A percentile compares a stretch with the other conserved stretches of the same genome.
Evolutionary conservation across 2,113 vertebrate species (phyloP).

Genomic region (Pyxicephalus adspersus): DNA sequence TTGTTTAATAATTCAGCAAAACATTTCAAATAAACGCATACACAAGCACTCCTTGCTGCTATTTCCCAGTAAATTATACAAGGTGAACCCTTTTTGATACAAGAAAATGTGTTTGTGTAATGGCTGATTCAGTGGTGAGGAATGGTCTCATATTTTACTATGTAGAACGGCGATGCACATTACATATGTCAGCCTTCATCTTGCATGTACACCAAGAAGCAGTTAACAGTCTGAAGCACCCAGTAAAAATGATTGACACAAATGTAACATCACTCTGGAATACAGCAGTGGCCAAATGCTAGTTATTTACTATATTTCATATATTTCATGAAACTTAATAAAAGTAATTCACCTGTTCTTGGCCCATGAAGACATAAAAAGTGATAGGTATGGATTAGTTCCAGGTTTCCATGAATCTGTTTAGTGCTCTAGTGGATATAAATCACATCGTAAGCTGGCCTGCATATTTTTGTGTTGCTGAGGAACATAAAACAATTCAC

Average conservation of each 20-base stretch:
- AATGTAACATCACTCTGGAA: slow-evolving; percentile 33
- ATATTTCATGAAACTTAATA: slow-evolving; percentile 65
- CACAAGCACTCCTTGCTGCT: no score
- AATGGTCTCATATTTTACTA: slow-evolving; percentile 35
- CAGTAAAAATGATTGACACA: slow-evolving; percentile 53
- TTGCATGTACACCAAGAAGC: slow-evolving; percentile 21
- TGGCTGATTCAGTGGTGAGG: not conserved
- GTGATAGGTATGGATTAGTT: slow-evolving; percentile 60
- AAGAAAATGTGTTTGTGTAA: not conserved
- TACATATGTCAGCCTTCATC: slow-evolving; percentile 28
- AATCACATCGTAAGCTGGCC: slow-evolving; percentile 63
- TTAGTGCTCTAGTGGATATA: slow-evolving; percentile 58
- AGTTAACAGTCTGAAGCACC: slow-evolving; percentile 23
- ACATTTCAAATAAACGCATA: no score
- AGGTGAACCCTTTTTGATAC: not conserved
- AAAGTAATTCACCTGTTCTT: slow-evolving; percentile 64
- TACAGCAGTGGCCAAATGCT: slow-evolving; percentile 16
- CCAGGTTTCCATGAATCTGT: slow-evolving; percentile 63
- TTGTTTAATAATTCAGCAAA: no score
- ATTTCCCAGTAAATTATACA: no score
- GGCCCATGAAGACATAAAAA: slow-evolving; percentile 62
- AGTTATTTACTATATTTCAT: slow-evolving; percentile 60
- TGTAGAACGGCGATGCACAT: slow-evolving; percentile 24
- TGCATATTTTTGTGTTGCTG: slow-evolving; percentile 61
- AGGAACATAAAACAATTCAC: slow-evolving; percentile 34